phyloP scores from a whole-genome alignment of 2,888 invertebrate genomes.

The Pterobdella sp. region DNA sequence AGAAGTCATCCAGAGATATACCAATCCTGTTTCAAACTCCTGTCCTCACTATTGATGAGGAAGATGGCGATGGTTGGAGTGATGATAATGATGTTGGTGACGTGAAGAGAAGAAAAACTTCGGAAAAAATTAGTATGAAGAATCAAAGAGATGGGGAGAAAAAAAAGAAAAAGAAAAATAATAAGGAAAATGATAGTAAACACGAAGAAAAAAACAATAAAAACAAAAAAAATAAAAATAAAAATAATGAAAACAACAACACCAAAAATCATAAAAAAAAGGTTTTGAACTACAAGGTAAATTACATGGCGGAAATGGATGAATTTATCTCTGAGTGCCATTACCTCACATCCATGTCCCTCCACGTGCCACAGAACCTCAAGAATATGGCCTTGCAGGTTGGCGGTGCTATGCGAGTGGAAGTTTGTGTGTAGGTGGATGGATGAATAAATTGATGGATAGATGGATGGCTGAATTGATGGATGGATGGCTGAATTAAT shows the following conservation, averaged over 20 bases:
- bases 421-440: background rate
- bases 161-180: background rate
- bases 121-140: background rate
- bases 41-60: conserved; percentile 39
- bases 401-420: background rate
- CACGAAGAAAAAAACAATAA: background rate
- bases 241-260: conserved; percentile 1
- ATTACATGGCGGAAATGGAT: conserved; percentile 51
- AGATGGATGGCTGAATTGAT: background rate
- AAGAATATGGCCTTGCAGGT: conserved; percentile 53
- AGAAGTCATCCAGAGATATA: conserved; percentile 60
- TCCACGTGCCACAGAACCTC: conserved; percentile 52
- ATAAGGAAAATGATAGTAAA: background rate
- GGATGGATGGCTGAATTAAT: background rate
- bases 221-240: background rate
- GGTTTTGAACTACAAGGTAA: conserved; percentile 52
- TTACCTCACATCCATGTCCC: conserved; percentile 53
- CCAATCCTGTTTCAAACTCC: conserved; percentile 53
- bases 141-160: background rate
- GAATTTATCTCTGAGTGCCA: conserved; percentile 53
- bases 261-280: conserved; percentile 38
- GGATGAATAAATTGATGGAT: background rate
- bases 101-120: background rate
- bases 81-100: background rate
- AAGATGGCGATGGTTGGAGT: background rate